Evolutionary conservation across 2,113 vertebrate species (phyloP), one percentile per base, ranked within the genome.

Genomic region (Grallaria varia): DNA sequence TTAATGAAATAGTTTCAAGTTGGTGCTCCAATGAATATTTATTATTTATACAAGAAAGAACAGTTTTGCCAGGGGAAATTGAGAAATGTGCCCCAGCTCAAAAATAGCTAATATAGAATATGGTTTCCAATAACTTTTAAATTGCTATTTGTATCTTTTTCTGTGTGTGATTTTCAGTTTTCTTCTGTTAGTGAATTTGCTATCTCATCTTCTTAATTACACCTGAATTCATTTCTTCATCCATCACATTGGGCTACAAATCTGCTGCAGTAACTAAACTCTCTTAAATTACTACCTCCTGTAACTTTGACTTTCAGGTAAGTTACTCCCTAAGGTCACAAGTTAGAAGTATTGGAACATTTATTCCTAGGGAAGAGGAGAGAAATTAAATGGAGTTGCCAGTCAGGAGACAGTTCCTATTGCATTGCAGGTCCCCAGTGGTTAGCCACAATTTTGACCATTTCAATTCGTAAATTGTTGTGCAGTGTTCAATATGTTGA

Each of bases 381-480:
- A 71, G 37, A 96, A 96, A 96, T 96, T 97, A 96, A 94, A 93
- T 95, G 56, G 66, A 95, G 37, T 96, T 94, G 28, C 52, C 53
- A 94, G 81, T 81, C n/a, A 88, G 80, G 80, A 95, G 84, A 80
- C 49, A 84, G 84, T 84, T 95, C 3, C 1, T 84, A 84, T 80
- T 96, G 37, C 68, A 49, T 37, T 90, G 53, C n/a, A 86, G 89
- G 19, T 96, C 93, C 84, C 92, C 35, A 67, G 6, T 73, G 77
- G 16, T 90, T 60, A 90, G 66, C 24, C 63, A 93, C 78, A 93
- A 86, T 94, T 95, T 91, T 93, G 88, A 72, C 56, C 60, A 84
- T 95, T 96, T 66, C 67, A 90, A 68, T 75, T 67, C 1, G 0
- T 66, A 94, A 96, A 95, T 95, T 92, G 66, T 73, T 86, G 71